Evolutionary conservation across 2,797 vertebrate genomes (phyloP).

Genomic region (Coregonus suidteri): DNA sequence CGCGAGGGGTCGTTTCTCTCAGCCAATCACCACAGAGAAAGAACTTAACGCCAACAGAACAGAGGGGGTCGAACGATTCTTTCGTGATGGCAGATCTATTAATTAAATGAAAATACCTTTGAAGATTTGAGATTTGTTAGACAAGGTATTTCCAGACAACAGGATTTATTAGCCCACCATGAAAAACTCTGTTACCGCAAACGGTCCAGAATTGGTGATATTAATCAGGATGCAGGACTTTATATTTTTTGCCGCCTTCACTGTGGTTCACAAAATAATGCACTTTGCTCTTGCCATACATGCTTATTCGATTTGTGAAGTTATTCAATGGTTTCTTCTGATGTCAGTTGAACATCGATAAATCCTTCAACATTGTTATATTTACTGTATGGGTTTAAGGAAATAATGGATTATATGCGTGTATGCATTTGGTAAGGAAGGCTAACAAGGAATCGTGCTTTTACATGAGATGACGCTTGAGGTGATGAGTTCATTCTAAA

Average conservation of each 20-base stretch:
- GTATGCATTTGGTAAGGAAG: not conserved
- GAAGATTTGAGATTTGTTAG: not conserved
- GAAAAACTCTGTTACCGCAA: not conserved
- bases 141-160: not conserved
- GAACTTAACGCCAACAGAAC: constrained; percentile 13
- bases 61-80: constrained; percentile 30
- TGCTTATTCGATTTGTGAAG: too few species aligned
- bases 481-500: not conserved
- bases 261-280: too few species aligned
- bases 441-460: not conserved
- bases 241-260: not conserved
- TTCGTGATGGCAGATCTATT: not conserved
- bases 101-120: not conserved
- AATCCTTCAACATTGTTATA: not conserved
- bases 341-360: not conserved
- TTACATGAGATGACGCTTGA: not conserved
- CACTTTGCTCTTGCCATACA: too few species aligned
- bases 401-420: not conserved
- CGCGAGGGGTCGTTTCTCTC: constrained; percentile 82
- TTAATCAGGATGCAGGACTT: not conserved
- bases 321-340: too few species aligned
- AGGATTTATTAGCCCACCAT: not conserved
- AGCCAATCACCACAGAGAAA: constrained; percentile 89
- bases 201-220: not conserved
- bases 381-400: not conserved